These are phyloP conservation scores for Metopia argyrocephala DNA, from an alignment of 2,888 invertebrate species.

Conservation along the genomic window DNA sequence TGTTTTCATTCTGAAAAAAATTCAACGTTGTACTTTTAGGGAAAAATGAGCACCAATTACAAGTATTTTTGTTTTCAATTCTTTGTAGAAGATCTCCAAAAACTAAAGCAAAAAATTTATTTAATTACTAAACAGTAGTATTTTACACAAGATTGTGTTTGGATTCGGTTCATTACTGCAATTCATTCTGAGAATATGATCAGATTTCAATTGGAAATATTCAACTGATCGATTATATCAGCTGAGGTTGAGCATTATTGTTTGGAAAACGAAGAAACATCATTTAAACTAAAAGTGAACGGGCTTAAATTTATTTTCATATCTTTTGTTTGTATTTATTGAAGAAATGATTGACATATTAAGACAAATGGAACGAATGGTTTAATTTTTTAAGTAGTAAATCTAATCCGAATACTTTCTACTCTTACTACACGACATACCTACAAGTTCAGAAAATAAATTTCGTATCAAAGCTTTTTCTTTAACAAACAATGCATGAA, in stretches of 20 bases:
- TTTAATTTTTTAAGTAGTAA: slow-evolving; percentile 24
- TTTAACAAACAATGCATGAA: slow-evolving; percentile 38
- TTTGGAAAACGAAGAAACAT: slow-evolving; percentile 36
- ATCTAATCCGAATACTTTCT: slow-evolving; percentile 54
- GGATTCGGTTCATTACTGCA: slow-evolving; percentile 14
- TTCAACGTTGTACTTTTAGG: too few relatives aligned
- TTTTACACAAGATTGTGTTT: background rate
- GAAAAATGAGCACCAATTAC: too few relatives aligned
- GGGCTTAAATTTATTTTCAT: background rate
- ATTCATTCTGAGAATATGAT: slow-evolving; percentile 20
- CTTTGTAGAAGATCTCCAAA: too few relatives aligned
- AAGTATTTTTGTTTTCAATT: too few relatives aligned
- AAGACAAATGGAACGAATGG: slow-evolving; percentile 50
- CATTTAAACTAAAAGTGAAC: slow-evolving; percentile 54
- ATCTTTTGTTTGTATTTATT: slow-evolving; percentile 7
- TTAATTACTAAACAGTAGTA: background rate
- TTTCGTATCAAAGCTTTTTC: background rate
- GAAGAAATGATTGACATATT: slow-evolving; percentile 59
- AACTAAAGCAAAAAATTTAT: background rate
- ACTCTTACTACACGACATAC: slow-evolving; percentile 24
- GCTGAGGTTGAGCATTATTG: slow-evolving; percentile 10
- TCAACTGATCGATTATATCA: slow-evolving; percentile 51
- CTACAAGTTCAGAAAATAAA: slow-evolving; percentile 9
- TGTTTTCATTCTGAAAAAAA: too few relatives aligned
- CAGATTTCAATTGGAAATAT: slow-evolving; percentile 53